Evolutionary conservation across 2,797 vertebrate genomes (phyloP), one percentile per base, ranked within the genome.

Genomic region (Anguilla obscura): DNA sequence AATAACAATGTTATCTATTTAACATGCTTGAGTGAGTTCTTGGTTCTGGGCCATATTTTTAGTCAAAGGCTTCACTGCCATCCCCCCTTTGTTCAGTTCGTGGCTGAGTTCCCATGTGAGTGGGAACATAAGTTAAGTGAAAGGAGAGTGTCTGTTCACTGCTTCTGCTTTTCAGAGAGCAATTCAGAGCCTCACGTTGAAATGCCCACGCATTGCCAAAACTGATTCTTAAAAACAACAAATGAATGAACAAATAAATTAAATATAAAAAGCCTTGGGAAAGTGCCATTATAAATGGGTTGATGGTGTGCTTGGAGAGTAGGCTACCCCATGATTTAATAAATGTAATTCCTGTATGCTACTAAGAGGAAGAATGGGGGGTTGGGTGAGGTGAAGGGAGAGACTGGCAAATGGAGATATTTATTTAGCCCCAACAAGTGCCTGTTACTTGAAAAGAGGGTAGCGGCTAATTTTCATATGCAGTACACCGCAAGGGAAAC

Each of bases 21-120:
- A 48, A 82, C 79, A 18, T 45, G 79, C 79, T n/a, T 48, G 79
- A 82, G 79, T 82, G 79, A 48, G 45, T n/a, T 40, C 36, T 18
- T 79, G 74, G 74, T 45, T 45, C 79, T 8, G 21, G 79, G 79
- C 40, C 79, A 82, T 12, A 50, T 48, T n/a, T 79, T 48, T 21
- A n/a, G 40, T 82, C 40, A 82, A 82, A 82, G 45, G 79, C 79
- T n/a, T 50, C 18, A n/a, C 9, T 21, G 5, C 79, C 50, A 6
- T 50, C 9, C 45, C 50, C 5, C 21, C 1, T 82, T 50, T 50
- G 40, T n/a, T 82, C 79, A 48, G 16, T 50, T 79, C 50, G 50
- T 33, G 45, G 79, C 79, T 10, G 3, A 21, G 40, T 45, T 82
- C 79, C 79, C 24, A 27, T 50, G 24, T 82, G 18, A 82, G 45